Conservation (phyloP, 2,797 vertebrate species). For the Nyctibius grandis region DNA sequence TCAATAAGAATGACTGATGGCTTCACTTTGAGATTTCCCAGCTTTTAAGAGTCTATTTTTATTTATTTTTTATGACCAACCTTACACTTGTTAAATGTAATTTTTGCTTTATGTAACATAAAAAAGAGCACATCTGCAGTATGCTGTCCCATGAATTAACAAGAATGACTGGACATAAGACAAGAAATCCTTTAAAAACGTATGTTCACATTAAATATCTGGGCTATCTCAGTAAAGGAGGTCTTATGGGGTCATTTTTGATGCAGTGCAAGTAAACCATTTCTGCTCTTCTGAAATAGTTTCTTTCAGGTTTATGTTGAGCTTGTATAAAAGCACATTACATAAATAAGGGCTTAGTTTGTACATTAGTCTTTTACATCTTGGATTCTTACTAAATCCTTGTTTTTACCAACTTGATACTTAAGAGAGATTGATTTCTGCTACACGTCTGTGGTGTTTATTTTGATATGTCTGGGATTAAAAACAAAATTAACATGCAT, state of each 20-base stretch:
- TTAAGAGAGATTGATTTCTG: slow-evolving; percentile 74
- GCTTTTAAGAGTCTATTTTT: slow-evolving; percentile 73
- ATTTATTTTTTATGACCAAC: slow-evolving; percentile 75
- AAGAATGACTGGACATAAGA: slow-evolving; percentile 64
- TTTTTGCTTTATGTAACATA: slow-evolving; percentile 71
- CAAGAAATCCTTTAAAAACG: slow-evolving; percentile 70
- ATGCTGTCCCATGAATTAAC: slow-evolving; percentile 66
- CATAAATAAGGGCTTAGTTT: slow-evolving; percentile 76
- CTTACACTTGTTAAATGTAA: slow-evolving; percentile 70
- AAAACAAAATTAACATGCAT: slow-evolving; percentile 77
- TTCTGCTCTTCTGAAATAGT: slow-evolving; percentile 67
- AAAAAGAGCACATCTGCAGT: slow-evolving; percentile 61
- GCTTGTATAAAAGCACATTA: slow-evolving; percentile 62
- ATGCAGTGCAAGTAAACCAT: slow-evolving; percentile 62
- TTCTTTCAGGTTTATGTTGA: slow-evolving; percentile 66
- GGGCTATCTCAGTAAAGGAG: slow-evolving; percentile 51
- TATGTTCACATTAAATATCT: slow-evolving; percentile 70
- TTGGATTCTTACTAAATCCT: slow-evolving; percentile 74
- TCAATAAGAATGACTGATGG: slow-evolving; percentile 64
- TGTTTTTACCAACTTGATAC: slow-evolving; percentile 71
- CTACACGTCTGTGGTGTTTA: slow-evolving; percentile 67
- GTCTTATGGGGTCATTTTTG: slow-evolving; percentile 71
- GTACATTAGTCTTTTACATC: slow-evolving; percentile 71
- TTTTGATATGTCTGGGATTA: slow-evolving; percentile 76
- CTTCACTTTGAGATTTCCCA: slow-evolving; percentile 60